A percentile compares a stretch with the other conserved stretches of the same genome.
Conservation (phyloP, 2,113 vertebrate species). For the Hassar affinis region DNA sequence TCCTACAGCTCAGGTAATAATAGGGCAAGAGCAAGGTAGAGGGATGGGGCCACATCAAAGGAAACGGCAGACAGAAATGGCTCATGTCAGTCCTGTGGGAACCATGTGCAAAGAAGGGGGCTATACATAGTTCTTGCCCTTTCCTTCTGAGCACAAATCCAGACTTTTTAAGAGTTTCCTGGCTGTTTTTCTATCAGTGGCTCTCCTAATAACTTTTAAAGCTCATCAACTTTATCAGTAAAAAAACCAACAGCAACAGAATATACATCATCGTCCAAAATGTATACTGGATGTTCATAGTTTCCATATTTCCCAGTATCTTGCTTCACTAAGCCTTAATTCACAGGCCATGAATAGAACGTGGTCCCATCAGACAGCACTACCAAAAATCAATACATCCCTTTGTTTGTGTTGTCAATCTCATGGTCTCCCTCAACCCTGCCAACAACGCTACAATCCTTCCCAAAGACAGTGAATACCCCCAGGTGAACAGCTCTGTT, state of each 20-base stretch:
- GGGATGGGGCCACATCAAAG: constrained; percentile 46
- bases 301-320: neutral
- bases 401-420: constrained; percentile 29
- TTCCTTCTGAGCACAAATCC: neutral
- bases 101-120: neutral
- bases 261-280: neutral
- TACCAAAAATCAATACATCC: constrained; percentile 3
- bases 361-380: neutral
- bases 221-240: neutral
- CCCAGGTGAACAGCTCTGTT: neutral
- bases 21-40: constrained; percentile 33
- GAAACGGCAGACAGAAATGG: constrained; percentile 33
- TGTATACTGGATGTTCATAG: neutral
- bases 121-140: neutral
- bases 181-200: neutral
- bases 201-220: neutral
- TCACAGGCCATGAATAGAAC: neutral
- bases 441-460: neutral
- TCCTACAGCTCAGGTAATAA: constrained; percentile 48
- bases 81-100: constrained; percentile 21
- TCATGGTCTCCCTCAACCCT: neutral
- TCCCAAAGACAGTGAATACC: neutral
- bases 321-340: neutral
- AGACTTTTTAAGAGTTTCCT: no score
- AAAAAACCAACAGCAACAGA: neutral